A percentile compares a stretch with the other conserved stretches of the same genome.
Evolutionary conservation across 2,797 vertebrate genomes (phyloP).

Genomic region (Pangasius krempfi): DNA sequence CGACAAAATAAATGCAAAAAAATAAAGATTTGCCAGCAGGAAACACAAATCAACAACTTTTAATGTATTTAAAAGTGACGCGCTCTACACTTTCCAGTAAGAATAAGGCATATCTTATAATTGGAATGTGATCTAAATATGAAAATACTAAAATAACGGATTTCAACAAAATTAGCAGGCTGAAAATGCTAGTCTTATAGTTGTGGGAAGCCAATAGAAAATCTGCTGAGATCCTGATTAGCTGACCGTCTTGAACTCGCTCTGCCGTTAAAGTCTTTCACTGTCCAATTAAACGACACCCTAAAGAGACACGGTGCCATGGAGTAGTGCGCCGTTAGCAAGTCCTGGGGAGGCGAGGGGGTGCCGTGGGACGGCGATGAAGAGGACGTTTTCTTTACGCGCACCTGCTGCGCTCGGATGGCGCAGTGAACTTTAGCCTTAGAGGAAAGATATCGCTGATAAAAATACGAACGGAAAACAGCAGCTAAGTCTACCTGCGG

Average conservation of each 20-base stretch:
- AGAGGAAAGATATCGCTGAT: neutral
- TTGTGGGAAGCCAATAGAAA: neutral
- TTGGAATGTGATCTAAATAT: slow-evolving; percentile 72
- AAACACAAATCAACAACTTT: neutral
- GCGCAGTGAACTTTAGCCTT: neutral
- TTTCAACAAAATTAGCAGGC: neutral
- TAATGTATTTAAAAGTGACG: neutral
- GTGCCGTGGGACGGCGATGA: too few relatives aligned
- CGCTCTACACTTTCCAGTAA: neutral
- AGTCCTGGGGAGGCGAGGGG: neutral
- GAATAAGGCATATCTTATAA: slow-evolving; percentile 46
- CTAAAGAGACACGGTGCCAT: neutral
- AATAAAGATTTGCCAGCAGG: neutral
- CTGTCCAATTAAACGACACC: neutral
- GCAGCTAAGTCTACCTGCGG: neutral
- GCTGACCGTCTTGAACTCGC: neutral
- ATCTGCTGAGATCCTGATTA: neutral
- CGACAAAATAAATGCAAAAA: neutral
- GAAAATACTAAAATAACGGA: neutral
- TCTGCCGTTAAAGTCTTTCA: neutral
- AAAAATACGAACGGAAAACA: neutral
- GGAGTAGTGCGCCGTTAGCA: neutral
- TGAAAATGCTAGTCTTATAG: neutral
- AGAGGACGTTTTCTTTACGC: too few relatives aligned
- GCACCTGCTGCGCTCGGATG: neutral